Base-by-base conservation (phyloP, 2,888 invertebrate genomes). In the Melinaea marsaeus region DNA sequence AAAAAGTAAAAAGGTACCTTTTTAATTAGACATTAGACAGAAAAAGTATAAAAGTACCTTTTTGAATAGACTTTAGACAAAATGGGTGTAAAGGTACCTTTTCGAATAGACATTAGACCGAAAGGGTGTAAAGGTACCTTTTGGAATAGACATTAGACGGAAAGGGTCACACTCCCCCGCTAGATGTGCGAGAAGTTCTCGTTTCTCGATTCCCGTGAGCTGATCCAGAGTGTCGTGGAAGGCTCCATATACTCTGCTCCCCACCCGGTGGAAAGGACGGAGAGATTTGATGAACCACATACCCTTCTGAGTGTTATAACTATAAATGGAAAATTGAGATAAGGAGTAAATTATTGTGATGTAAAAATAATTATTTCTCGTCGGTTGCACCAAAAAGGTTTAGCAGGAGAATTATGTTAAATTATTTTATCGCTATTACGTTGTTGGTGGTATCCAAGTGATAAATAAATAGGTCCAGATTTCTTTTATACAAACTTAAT, bases 141-240 rank as follows among this genome's bases (percentile, higher is more conserved):
- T 91, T 74, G 93, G 93, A 57, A 92, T 80, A 0, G 95, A 92
- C 88, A 95, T 92, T 83, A 96, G 93, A 77, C 94, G 93, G 84
- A 95, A 96, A 4, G 96, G 96, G 84, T 96, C 94, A 75, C 97
- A 97, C 86, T 98, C 95, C 65, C 98, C 98, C 68, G 96, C 95
- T 61, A 95, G 91, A 80, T 95, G 93, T 6, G 97, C 97, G 67
- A 98, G 89, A 67, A 98, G 88, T 86, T 98, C 98, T 72, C 95
- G 93, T 86, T 98, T 97, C 84, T 98, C 98, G 60, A 96, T 80
- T 70, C 99, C 99, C 42, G 98, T 98, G 45, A 97, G 95, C 82
- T 96, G 96, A 76, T 99, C 98, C 74, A 98, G 73, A 0, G 96
- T 95, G 79, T 98, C 96, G 70, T 94, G 92, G 81, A 93, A 86